These are phyloP conservation scores for Pomatorhinus ruficollis DNA, from an alignment of 2,113 vertebrate species.

Conservation along the genomic window DNA sequence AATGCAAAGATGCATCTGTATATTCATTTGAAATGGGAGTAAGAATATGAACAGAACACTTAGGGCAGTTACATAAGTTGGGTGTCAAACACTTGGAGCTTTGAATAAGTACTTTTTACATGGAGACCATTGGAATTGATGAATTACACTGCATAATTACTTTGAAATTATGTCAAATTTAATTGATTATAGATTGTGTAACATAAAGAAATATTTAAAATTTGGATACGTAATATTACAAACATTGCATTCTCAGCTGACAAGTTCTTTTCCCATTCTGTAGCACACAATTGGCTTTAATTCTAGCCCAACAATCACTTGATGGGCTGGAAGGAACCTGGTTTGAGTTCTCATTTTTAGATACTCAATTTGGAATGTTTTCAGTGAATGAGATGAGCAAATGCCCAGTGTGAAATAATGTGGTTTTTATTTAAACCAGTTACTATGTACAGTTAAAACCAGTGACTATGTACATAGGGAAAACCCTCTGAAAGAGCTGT, in stretches of 20 bases:
- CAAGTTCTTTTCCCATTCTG: background rate
- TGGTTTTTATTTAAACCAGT: background rate
- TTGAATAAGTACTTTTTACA: background rate
- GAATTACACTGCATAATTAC: background rate
- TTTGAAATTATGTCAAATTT: background rate
- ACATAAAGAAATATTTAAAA: background rate
- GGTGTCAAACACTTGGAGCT: background rate
- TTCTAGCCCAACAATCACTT: background rate
- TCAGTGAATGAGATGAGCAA: background rate
- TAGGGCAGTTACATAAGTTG: background rate
- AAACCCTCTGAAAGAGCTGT: background rate
- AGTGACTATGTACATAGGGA: background rate
- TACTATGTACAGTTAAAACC: background rate
- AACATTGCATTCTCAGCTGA: background rate
- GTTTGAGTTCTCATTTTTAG: background rate
- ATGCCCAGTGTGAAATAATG: background rate
- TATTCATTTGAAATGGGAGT: background rate
- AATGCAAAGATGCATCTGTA: background rate
- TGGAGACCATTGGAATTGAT: background rate
- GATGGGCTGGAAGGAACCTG: background rate
- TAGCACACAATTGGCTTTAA: background rate
- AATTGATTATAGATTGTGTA: background rate
- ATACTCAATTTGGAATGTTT: background rate
- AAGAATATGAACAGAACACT: background rate
- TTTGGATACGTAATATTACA: background rate